phyloP scores from a whole-genome alignment of 2,113 vertebrate genomes.

The Microcebus lehilahytsara region DNA sequence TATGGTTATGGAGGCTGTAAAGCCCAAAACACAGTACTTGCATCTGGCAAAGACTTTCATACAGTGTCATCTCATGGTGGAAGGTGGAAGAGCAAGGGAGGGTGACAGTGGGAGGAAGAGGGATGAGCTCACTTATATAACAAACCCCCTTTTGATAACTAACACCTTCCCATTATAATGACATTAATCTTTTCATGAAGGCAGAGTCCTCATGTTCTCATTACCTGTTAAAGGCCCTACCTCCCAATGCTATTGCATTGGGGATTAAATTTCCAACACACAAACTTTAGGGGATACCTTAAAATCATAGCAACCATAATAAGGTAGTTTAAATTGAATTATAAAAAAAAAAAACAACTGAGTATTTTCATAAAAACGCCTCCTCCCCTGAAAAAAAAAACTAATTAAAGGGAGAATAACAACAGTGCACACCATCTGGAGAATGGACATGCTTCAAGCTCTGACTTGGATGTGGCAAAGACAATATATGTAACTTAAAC shows the following conservation, averaged over 20 bases:
- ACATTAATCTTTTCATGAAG: background rate
- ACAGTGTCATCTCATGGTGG: too few species aligned
- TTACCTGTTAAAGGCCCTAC: background rate
- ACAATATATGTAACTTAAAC: too few species aligned
- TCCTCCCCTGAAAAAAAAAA: background rate
- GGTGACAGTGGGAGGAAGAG: too few species aligned
- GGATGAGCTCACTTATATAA: background rate
- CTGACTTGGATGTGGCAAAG: too few species aligned
- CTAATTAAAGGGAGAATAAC: background rate
- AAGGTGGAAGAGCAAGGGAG: background rate
- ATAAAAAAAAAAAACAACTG: background rate
- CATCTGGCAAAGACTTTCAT: background rate
- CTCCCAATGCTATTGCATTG: background rate
- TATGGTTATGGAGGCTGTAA: background rate
- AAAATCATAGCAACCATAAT: background rate
- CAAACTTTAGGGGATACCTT: background rate
- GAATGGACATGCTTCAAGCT: too few species aligned
- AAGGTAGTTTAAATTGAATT: background rate
- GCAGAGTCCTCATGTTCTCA: background rate
- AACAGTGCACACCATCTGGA: too few species aligned
- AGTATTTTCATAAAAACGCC: background rate
- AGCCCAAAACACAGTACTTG: background rate
- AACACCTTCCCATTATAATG: background rate
- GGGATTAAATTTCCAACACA: background rate
- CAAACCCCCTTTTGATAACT: background rate